Evolutionary conservation across 2,888 invertebrate species (phyloP).

Genomic region (Euzophera pinguis): DNA sequence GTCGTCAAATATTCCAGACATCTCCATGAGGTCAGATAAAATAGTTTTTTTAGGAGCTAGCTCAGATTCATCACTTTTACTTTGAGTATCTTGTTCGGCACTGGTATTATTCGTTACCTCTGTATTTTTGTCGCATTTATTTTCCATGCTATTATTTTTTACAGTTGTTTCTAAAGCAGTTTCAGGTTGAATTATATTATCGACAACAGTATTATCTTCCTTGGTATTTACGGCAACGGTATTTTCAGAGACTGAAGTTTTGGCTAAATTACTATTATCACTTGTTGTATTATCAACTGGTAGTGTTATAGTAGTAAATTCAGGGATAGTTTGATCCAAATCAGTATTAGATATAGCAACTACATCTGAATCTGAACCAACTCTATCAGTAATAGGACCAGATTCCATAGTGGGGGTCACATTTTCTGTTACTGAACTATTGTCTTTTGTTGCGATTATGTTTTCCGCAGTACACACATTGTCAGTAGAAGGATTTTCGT

Average conservation of each 20-base stretch:
- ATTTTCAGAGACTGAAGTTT: no score
- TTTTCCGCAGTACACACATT: neutral
- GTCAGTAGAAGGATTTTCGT: neutral
- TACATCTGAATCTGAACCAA: neutral
- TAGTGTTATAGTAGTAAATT: neutral
- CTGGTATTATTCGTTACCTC: neutral
- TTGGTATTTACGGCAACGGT: no score
- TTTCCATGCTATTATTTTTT: no score
- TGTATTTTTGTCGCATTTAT: no score
- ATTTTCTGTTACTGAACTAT: neutral
- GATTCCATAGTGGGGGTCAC: neutral
- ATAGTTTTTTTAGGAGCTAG: constrained; percentile 40
- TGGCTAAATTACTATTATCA: neutral
- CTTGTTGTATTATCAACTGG: neutral
- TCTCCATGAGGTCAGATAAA: constrained; percentile 69
- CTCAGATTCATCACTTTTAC: neutral
- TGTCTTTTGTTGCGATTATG: no score
- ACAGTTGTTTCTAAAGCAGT: no score
- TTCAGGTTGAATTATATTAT: no score
- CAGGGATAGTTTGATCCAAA: neutral
- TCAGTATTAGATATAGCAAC: neutral
- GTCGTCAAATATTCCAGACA: constrained; percentile 67
- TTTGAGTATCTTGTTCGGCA: neutral
- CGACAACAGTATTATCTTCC: no score
- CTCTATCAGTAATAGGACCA: neutral